phyloP scores from a whole-genome alignment of 2,888 invertebrate species.

The Philonicus albiceps region DNA sequence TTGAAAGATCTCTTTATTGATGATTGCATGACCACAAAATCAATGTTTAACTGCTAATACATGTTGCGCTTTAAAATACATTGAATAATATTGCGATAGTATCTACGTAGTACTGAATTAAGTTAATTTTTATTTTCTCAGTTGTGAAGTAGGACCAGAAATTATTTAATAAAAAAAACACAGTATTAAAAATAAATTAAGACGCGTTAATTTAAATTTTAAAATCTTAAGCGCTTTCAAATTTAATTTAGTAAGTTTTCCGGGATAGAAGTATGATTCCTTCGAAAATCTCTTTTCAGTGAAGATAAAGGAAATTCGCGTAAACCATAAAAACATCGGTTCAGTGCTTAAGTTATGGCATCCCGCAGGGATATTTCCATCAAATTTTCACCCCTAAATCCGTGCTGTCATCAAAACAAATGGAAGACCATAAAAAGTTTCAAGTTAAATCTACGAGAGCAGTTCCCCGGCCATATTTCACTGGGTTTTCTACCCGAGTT shows the following conservation, averaged over 20 bases:
- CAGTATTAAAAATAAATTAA: background rate
- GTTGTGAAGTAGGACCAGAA: background rate
- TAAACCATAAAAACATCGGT: background rate
- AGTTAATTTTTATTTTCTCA: too few species aligned
- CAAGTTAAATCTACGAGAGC: background rate
- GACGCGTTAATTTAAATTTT: background rate
- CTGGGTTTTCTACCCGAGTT: background rate
- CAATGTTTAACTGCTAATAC: too few species aligned
- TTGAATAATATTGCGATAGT: too few species aligned
- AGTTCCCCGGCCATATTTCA: background rate
- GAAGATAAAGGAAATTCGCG: background rate
- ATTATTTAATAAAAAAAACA: background rate
- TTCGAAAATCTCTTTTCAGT: background rate
- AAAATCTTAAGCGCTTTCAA: background rate
- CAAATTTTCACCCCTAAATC: background rate
- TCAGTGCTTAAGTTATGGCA: background rate
- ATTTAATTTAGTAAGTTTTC: background rate
- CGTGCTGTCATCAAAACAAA: background rate
- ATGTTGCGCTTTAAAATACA: too few species aligned
- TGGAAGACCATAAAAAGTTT: background rate
- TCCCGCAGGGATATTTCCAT: background rate
- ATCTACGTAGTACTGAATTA: too few species aligned
- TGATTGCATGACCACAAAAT: too few species aligned
- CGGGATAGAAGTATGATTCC: background rate
- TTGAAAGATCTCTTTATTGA: too few species aligned